Base-by-base conservation (phyloP, 2,113 vertebrate species). In the Chiloscyllium plagiosum region DNA sequence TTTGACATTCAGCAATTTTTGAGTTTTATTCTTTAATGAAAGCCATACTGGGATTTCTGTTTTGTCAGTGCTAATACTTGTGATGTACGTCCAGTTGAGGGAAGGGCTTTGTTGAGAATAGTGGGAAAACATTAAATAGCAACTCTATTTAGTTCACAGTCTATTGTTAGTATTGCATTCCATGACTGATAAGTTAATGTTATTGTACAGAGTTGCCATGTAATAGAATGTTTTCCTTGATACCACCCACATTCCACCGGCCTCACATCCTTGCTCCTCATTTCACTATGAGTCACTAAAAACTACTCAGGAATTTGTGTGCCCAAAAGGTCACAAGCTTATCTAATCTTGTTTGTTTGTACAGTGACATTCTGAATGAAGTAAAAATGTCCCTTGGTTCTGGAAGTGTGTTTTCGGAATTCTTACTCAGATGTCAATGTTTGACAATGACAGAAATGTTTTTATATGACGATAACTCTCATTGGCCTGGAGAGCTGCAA, bases 1-100 rank as follows among this genome's bases (percentile, higher is more conserved):
- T 95, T 95, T 95, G 94, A 95, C 94, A 95, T 69, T 95, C 94
- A 95, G 94, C 94, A 95, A 52, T 76, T 95, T 76, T 72, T 95
- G 94, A 50, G 37, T 95, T 76, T 95, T 52, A 95, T 72, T 72
- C 94, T 70, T 72, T 95, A 95, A 95, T 76, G 42, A 95, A 95
- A 95, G 13, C 68, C 94, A 52, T 69, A 95, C 47, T 95, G 94
- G 94, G 69, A 72, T 72, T 95, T 72, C 94, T 95, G 47, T 95
- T 95, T 50, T 52, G 68, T 72, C 47, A 76, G 68, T 95, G 68
- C 61, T 95, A 37, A 72, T 72, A 29, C 69, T 52, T 68, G 61
- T 93, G 37, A 68, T 66, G 7, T 47, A 76, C 22, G 50, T 76
- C 94, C 94, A 95, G 42, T 33, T 90, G 50, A 72, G 47, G 69